Evolutionary conservation across 2,113 vertebrate genomes (phyloP).

Genomic region (Protomyctophum bolini): DNA sequence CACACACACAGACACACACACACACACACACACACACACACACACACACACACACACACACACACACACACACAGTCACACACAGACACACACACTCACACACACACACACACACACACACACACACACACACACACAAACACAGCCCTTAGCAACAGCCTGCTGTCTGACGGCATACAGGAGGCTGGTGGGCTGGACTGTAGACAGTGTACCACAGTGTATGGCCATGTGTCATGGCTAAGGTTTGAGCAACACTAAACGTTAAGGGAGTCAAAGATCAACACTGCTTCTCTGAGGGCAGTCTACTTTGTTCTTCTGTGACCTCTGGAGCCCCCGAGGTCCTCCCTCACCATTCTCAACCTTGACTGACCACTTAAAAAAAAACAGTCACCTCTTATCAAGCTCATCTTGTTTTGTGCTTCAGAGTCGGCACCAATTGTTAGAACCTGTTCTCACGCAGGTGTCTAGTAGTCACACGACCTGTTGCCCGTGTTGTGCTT

Average conservation of each 20-base stretch:
- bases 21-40: conserved; percentile 16
- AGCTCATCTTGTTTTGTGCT: conserved; percentile 45
- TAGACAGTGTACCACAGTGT: conserved; percentile 32
- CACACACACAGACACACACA: no score
- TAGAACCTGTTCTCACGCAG: conserved; percentile 53
- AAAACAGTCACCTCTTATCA: conserved; percentile 47
- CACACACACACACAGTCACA: background rate
- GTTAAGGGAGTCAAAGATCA: conserved; percentile 56
- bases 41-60: background rate
- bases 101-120: background rate
- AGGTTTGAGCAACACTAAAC: no score
- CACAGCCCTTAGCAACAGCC: conserved; percentile 42
- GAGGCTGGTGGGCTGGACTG: conserved; percentile 5
- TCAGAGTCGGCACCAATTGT: conserved; percentile 43
- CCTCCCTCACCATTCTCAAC: conserved; percentile 51
- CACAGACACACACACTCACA: background rate
- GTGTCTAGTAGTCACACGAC: conserved; percentile 30
- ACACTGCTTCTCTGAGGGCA: conserved; percentile 28
- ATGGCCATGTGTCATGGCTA: conserved; percentile 23
- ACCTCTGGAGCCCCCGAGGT: conserved; percentile 34
- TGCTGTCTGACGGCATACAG: conserved; percentile 1
- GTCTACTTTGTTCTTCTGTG: conserved; percentile 19
- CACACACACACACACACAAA: conserved; percentile 19
- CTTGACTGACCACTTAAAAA: conserved; percentile 66
- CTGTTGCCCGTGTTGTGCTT: conserved; percentile 28